Base-by-base conservation (phyloP, 2,888 invertebrate species). In the Thereva unica region DNA sequence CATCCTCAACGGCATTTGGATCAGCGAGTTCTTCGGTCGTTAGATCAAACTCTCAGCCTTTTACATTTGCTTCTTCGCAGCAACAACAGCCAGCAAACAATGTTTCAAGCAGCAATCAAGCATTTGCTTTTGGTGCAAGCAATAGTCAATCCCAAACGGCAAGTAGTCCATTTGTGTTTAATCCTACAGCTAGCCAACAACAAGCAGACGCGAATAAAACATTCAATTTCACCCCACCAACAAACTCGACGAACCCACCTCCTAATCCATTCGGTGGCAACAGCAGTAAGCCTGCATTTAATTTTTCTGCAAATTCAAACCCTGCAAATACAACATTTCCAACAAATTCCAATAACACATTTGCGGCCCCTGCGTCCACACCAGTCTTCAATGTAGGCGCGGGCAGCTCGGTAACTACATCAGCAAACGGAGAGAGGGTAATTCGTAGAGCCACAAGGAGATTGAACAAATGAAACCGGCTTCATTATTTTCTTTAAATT, bases 381-480 rank as follows among this genome's bases (percentile, higher is more conserved):
- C 23, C 23, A 23, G 23, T 23, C 2, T 63, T 50, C 10, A 52
- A 35, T 5, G 8, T 37, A 8, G 38, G 37, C 41, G 23, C 41
- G n/a, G 42, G 10, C 10, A 12, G n/a, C 3, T 35, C 50, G 35
- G 5, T 41, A 5, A 50, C 61, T 9, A 41, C 61, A 8, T 42
- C 40, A 10, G 23, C 50, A 23, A 23, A 23, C 9, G 42, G 50
- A 10, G 63, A 37, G 10, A 64, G 63, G 44, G 10, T 35, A 12
- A 53, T 64, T 50, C 37, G 53, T 4, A 44, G 35, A 53, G 63
- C 53, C 10, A 50, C 63, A 44, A 64, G 63, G 10, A 52, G 63
- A 6, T n/a, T 64, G 7, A 40, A 34, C 7, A 63, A 63, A 34
- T 57, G 34, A 57, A 59, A n/a, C 23, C 23, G 23, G 23, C 23